Evolutionary conservation across 2,888 invertebrate genomes (phyloP).

Genomic region (Erebia epiphron): DNA sequence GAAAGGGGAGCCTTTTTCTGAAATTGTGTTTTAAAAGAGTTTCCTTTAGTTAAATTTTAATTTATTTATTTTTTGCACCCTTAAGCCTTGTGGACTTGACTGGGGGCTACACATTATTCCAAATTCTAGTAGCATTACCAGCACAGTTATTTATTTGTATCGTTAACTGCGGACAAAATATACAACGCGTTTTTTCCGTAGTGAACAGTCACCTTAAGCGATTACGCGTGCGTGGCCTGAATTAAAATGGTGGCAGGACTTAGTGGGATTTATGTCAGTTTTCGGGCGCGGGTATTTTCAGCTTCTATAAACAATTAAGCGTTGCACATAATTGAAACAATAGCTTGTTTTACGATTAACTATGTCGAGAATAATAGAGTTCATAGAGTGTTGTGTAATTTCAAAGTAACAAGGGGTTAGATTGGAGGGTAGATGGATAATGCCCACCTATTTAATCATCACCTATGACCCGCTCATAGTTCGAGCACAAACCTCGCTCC

Average conservation of each 20-base stretch:
- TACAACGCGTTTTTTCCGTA: not conserved
- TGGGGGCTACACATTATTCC: too few relatives aligned
- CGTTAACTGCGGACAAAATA: not conserved
- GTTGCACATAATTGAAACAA: constrained; percentile 32
- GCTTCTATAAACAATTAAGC: constrained; percentile 32
- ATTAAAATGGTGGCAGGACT: constrained; percentile 49
- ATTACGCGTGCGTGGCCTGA: constrained; percentile 51
- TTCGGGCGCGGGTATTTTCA: constrained; percentile 40
- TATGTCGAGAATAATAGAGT: constrained; percentile 4
- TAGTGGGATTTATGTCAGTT: constrained; percentile 43
- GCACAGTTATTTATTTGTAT: too few relatives aligned
- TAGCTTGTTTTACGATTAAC: constrained; percentile 15
- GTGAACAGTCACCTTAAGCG: constrained; percentile 22
- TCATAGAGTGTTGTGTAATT: not conserved
- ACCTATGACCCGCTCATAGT: too few relatives aligned
- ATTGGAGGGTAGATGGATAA: not conserved
- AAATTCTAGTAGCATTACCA: too few relatives aligned
- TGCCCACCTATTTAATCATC: too few relatives aligned
- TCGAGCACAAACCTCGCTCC: too few relatives aligned
- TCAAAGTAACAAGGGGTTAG: not conserved
- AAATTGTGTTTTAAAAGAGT: too few relatives aligned
- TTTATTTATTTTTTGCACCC: too few relatives aligned
- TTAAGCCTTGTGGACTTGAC: too few relatives aligned
- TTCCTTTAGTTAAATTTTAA: too few relatives aligned
- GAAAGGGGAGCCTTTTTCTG: too few relatives aligned